phyloP scores from a whole-genome alignment of 2,113 vertebrate species.

The Brachyhypopomus gauderio region DNA sequence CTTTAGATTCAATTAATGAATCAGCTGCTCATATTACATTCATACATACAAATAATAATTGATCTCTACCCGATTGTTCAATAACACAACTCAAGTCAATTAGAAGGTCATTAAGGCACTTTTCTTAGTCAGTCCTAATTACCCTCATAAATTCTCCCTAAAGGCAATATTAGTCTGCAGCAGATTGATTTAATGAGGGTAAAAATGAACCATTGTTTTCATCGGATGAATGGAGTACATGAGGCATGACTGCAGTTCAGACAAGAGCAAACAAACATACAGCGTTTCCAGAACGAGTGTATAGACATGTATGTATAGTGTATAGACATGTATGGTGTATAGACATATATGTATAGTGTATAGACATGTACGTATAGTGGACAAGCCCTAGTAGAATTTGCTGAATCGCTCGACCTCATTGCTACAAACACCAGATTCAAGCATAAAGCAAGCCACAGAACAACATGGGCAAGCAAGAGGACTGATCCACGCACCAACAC shows the following conservation, averaged over 20 bases:
- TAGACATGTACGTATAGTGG: too few relatives aligned
- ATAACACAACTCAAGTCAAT: constrained; percentile 40
- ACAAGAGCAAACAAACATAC: background rate
- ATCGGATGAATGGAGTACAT: background rate
- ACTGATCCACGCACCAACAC: too few relatives aligned
- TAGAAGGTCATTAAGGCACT: constrained; percentile 43
- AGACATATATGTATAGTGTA: too few relatives aligned
- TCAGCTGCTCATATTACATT: constrained; percentile 24
- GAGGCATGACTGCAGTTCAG: background rate
- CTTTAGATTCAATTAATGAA: constrained; percentile 47
- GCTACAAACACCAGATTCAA: too few relatives aligned
- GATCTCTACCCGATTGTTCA: constrained; percentile 36
- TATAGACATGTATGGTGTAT: too few relatives aligned
- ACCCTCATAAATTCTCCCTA: constrained; percentile 36
- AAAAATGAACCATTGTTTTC: constrained; percentile 38
- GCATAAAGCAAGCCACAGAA: too few relatives aligned
- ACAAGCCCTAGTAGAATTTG: too few relatives aligned
- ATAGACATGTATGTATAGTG: too few relatives aligned
- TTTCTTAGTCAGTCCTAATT: constrained; percentile 45
- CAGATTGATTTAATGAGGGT: constrained; percentile 15
- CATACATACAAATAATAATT: constrained; percentile 10
- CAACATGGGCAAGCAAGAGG: too few relatives aligned
- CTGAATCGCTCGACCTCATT: too few relatives aligned
- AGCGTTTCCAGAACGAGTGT: too few relatives aligned
- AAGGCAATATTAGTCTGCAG: constrained; percentile 18